Percentiles rank a stretch among this genome's conserved stretches.
These are phyloP conservation scores for Acrossocheilus wenchowensis DNA, from an alignment of 2,797 vertebrate genomes.

Conservation along the genomic window DNA sequence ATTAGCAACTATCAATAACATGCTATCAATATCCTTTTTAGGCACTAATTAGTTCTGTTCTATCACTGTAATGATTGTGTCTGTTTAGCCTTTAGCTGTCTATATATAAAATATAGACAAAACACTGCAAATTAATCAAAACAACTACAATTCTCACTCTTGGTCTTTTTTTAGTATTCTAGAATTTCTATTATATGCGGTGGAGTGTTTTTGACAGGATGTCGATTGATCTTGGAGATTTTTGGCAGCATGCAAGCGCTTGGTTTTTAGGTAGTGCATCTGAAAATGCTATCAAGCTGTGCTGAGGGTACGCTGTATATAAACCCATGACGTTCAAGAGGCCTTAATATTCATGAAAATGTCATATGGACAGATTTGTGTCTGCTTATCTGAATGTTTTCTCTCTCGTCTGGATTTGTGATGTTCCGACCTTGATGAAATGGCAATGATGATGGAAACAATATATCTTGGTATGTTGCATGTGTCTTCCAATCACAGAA, in stretches of 20 bases:
- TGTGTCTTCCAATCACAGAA: slow-evolving; percentile 29
- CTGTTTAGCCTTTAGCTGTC: slow-evolving; percentile 3
- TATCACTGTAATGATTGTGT: neutral
- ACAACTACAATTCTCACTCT: slow-evolving; percentile 3
- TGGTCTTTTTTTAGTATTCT: neutral
- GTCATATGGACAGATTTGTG: slow-evolving; percentile 12
- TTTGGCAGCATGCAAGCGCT: neutral
- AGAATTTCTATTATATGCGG: neutral
- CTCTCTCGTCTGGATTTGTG: neutral
- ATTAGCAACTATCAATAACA: neutral
- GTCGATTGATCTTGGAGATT: neutral
- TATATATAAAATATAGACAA: neutral
- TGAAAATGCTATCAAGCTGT: slow-evolving; percentile 25
- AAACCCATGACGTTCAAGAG: slow-evolving; percentile 30
- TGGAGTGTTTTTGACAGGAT: neutral
- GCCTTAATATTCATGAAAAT: slow-evolving; percentile 51
- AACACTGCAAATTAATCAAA: neutral
- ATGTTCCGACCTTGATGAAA: neutral
- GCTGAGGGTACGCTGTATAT: slow-evolving; percentile 19
- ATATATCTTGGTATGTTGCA: slow-evolving; percentile 18
- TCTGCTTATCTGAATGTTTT: slow-evolving; percentile 7
- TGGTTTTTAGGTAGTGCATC: neutral
- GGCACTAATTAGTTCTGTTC: neutral
- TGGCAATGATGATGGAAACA: neutral
- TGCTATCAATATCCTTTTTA: neutral